Base-by-base conservation (phyloP, 2,113 vertebrate species). In the Chrysochloris asiatica region DNA sequence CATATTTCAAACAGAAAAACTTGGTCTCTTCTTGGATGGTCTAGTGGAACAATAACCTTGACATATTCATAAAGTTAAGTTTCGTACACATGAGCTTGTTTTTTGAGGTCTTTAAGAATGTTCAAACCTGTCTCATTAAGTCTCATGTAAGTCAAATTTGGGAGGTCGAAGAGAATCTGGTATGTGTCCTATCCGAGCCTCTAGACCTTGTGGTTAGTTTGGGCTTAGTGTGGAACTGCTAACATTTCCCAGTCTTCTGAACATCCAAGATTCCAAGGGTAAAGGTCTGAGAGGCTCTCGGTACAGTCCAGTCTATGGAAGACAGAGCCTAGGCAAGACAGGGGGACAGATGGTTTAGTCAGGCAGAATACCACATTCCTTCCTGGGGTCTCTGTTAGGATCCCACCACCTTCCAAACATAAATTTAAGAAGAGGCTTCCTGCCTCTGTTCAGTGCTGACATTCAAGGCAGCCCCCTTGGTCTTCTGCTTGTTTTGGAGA, bases 401-500 rank as follows among this genome's bases (percentile, higher is more conserved):
- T 50, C 30, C 59, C n/a, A 69, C 89, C 26, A 33, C 77, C 83
- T 84, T 92, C 79, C 50, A 90, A 73, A 88, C 47, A 33, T 0
- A n/a, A n/a, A n/a, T n/a, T n/a, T n/a, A n/a, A n/a, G n/a, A n/a
- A n/a, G n/a, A n/a, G n/a, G 61, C 48, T 83, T 38, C 78, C 80
- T 17, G 85, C 91, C 89, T 86, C 89, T 93, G 85, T 91, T 93
- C 88, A 91, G 83, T 19, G n/a, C 85, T 89, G 93, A 87, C 83
- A 95, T 94, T 91, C 93, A 88, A 72, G 28, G 77, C 33, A 24
- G 82, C 75, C 82, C 71, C 92, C 47, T 69, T 65, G 65, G 89
- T 94, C 91, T 92, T 85, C 83, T 89, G 95, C 92, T 97, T 95
- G 89, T 93, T 93, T 94, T 94, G 95, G 94, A 95, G 76, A 91